Base-by-base conservation (phyloP, 2,888 invertebrate species). In the Phortica magna region DNA sequence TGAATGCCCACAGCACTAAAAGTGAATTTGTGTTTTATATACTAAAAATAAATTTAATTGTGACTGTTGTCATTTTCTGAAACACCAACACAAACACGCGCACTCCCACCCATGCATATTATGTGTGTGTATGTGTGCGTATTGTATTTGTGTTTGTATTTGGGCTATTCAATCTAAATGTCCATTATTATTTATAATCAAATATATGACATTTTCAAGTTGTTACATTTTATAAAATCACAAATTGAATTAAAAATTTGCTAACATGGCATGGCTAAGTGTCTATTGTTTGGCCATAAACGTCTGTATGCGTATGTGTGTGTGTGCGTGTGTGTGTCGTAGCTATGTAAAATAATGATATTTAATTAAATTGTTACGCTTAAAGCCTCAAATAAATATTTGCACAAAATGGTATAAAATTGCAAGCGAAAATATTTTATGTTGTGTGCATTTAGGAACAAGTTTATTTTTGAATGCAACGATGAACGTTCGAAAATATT, bases 41-140 rank as follows among this genome's bases (percentile, higher is more conserved):
- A 31, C 22, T 31, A 64, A 64, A 64, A 64, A 64, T 64, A 64
- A 64, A 64, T 64, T 64, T 64, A 64, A 64, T 64, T 64, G 64
- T 64, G 64, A 2, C 64, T 53, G 12, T 41, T 42, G 31, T 48
- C 19, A 31, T 14, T 12, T 55, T 19, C 17, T 9, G 31, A 14
- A 61, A 77, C 76, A 65, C 17, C 43, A 9, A 68, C 68, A 68
- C 59, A 48, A 48, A 17, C 57, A 57, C 7, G 6, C 57, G 17
- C 14, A 10, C 59, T 7, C 6, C 43, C 6, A 43, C 10, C 43
- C 10, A 43, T 43, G 43, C 61, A 22, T 22, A 22, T 31, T 5
- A 2, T 22, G 19, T 12, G 61, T 61, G 19, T 31, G 64, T 64
- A 2, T 48, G 22, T 31, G 31, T 64, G 64, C 39, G 64, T 59